Evolutionary conservation across 1,140 invertebrate species (phyloP).

Genomic region (Chymomyza costata): DNA sequence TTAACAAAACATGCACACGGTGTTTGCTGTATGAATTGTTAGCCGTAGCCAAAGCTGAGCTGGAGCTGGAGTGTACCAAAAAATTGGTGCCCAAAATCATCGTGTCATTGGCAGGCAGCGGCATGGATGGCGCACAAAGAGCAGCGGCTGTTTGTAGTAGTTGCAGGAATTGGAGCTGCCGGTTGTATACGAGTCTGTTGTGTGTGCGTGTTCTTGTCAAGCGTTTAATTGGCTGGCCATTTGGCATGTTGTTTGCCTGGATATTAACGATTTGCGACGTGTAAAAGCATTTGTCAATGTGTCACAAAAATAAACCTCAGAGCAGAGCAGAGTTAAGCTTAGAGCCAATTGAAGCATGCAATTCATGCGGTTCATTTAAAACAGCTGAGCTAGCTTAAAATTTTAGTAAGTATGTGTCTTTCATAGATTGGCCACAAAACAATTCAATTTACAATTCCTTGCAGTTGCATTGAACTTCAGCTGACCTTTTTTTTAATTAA

Average conservation of each 20-base stretch:
- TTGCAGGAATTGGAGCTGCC: conserved; percentile 6
- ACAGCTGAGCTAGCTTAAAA: conserved; percentile 22
- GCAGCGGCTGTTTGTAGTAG: conserved; percentile 7
- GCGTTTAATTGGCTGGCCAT: conserved; percentile 59
- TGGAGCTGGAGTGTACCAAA: conserved; percentile 34
- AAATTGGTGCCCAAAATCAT: conserved; percentile 59
- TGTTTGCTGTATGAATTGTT: conserved; percentile 34
- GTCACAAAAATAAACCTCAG: conserved; percentile 57
- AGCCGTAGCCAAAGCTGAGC: conserved; percentile 7
- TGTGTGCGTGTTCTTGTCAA: conserved; percentile 34
- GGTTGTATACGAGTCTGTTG: conserved; percentile 8
- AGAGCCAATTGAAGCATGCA: conserved; percentile 12
- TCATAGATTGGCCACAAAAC: too few relatives aligned
- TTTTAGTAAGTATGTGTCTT: too few relatives aligned
- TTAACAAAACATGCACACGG: conserved; percentile 59
- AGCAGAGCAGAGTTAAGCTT: background rate
- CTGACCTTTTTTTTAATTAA: conserved; percentile 70
- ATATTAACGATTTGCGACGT: conserved; percentile 65
- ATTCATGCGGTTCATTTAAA: conserved; percentile 16
- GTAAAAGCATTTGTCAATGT: conserved; percentile 62
- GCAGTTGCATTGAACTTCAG: conserved; percentile 54
- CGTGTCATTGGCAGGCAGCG: conserved; percentile 38
- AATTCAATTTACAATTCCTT: too few relatives aligned
- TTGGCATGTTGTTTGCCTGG: conserved; percentile 40
- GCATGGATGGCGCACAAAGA: conserved; percentile 39